Evolutionary conservation across 1,140 invertebrate species (phyloP), one percentile per base, ranked within the genome.

Genomic region (Phymorhynchus buccinoides): DNA sequence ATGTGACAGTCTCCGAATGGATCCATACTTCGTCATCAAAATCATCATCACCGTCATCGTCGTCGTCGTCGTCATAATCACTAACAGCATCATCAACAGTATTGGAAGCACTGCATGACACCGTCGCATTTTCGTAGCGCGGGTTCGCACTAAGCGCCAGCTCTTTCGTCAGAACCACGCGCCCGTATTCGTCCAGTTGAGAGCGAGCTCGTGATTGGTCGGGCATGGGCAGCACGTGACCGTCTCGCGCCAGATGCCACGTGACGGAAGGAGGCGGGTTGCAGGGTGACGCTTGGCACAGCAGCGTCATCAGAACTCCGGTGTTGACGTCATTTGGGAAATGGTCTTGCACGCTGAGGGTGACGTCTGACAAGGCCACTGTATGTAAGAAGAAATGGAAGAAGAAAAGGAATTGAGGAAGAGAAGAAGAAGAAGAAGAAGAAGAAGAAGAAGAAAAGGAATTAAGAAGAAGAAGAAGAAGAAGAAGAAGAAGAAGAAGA

Each of bases 211-310:
- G 44, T 56, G 71, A 77, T 44, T 37, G 48, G 14, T 44, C 75
- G 14, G 71, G 71, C 32, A 84, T 42, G 22, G 83, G 18, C 16
- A 84, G 71, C 6, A n/a, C 32, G 32, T 84, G 75, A 32, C 71
- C 75, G 18, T 83, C 39, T 18, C 82, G 48, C 62, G 56, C 32
- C 79, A 87, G 75, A 39, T 80, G 42, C 80, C 81, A 75, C 68
- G 86, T 62, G 62, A 82, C 68, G n/a, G 84, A 42, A 1, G 84
- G 56, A 27, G 35, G 39, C 37, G 75, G 77, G 27, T 62, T 68
- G 37, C 42, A 42, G 16, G 75, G 56, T 42, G 71, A 80, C 44
- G 71, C 48, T 32, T 80, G 37, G 30, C 75, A 68, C 3, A 41
- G 16, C 37, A 85, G 39, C 48, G 56, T 85, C 75, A 85, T 85